These are phyloP conservation scores for Cacatua alba DNA, from an alignment of 2,113 vertebrate genomes.

Conservation along the genomic window DNA sequence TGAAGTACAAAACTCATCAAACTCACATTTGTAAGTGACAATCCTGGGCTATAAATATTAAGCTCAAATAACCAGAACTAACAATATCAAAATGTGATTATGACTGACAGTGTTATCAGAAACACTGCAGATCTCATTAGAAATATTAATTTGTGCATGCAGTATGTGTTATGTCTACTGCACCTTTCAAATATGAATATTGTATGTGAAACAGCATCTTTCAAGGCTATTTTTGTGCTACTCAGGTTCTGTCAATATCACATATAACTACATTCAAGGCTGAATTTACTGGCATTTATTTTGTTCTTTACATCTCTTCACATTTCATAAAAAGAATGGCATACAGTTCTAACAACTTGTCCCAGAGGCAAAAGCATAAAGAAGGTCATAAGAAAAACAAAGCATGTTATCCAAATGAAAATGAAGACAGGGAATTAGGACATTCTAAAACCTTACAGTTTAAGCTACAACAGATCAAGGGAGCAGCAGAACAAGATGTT, in stretches of 20 bases:
- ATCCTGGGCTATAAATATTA: neutral
- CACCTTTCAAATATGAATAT: neutral
- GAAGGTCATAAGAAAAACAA: slow-evolving; percentile 58
- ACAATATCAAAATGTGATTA: slow-evolving; percentile 29
- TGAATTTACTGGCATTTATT: neutral
- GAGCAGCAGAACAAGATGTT: slow-evolving; percentile 58
- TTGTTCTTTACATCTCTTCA: neutral
- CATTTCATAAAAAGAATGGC: slow-evolving; percentile 25
- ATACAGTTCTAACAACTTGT: slow-evolving; percentile 37
- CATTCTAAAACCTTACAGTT: slow-evolving; percentile 10
- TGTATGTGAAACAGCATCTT: neutral
- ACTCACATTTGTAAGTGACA: slow-evolving; percentile 15
- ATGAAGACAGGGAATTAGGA: slow-evolving; percentile 44
- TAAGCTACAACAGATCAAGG: slow-evolving; percentile 15
- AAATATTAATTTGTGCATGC: slow-evolving; percentile 16
- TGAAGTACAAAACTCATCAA: neutral
- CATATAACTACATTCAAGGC: neutral
- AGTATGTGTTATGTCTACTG: neutral
- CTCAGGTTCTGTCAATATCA: neutral
- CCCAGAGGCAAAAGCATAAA: slow-evolving; percentile 37
- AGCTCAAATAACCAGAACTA: slow-evolving; percentile 47
- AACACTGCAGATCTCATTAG: slow-evolving; percentile 11
- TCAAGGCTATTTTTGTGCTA: neutral
- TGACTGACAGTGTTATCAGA: slow-evolving; percentile 37
- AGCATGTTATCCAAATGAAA: slow-evolving; percentile 35